Evolutionary conservation across 2,888 invertebrate genomes (phyloP), one percentile per base, ranked within the genome.

Genomic region (Sicus ferrugineus): DNA sequence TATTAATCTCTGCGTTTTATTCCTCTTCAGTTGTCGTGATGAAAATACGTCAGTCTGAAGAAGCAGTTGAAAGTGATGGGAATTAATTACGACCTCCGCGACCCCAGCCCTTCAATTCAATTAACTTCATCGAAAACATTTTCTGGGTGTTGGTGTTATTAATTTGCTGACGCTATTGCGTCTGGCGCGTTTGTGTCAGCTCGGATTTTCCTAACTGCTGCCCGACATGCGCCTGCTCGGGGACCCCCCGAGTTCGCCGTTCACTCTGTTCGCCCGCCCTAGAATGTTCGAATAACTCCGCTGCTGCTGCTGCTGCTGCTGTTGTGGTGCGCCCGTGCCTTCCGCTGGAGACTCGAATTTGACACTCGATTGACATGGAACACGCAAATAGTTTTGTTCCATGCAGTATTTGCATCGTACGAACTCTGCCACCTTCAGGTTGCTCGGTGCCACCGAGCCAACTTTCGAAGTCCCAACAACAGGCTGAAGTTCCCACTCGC

Each of bases 271-370:
- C 14, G 7, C 38, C 38, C 7, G 38, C 14, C 14, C 19, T 14
- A 28, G 28, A 2, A 23, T 4, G 26, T 16, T 54, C 1, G 26
- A 54, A 54, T 28, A 11, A 54, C 26, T 54, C 28, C 23, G 28
- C n/a, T 9, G 63, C 30, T 48, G 48, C 11, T 58, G 31, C 46
- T 26, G 28, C 46, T 28, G 28, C 16, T 26, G 21, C 19, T 63
- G 19, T 64, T 31, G 31, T 50, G 38, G 69, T 50, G 59, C 56
- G n/a, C n/a, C n/a, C n/a, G n/a, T 38, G 34, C 46, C 59, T 72
- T 71, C 48, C 54, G 70, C 72, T 73, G 72, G 73, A 70, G 73
- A 74, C 73, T 75, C 73, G 74, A 76, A 75, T 75, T 73, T 75
- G 73, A 73, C 75, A 74, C 74, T 73, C 66, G 62, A 75, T 75